Evolutionary conservation across 2,113 vertebrate species (phyloP), one percentile per base, ranked within the genome.

Genomic region (Pygoscelis adeliae): DNA sequence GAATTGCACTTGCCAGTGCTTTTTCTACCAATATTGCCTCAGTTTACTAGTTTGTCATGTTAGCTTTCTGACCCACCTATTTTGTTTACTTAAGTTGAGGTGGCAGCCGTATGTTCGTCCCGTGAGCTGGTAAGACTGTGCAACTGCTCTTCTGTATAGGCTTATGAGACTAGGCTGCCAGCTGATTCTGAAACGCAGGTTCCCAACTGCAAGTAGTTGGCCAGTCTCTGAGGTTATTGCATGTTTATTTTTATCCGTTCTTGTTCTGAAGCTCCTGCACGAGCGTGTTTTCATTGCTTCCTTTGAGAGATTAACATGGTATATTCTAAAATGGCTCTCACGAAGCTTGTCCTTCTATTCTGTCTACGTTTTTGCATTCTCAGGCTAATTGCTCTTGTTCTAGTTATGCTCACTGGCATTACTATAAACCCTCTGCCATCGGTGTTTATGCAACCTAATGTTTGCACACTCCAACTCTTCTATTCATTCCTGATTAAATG

Each of bases 381-480:
- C 58, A 42, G 74, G 95, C 86, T 81, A 90, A 96, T 85, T 90
- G 74, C 49, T 88, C 62, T 93, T 97, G 89, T 83, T 90, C 84
- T 72, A 65, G 90, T 93, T 91, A 76, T 19, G 73, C 53, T 91
- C 88, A 26, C 62, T 94, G 95, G 82, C 92, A 94, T 89, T 94
- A 69, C 73, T 95, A 61, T 93, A 91, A 96, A 87, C 87, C 91
- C 34, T 82, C 38, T 96, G 89, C 82, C 74, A 53, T 52, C 72
- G 56, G 56, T 88, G 92, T 96, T 97, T 94, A 87, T 93, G 78
- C 73, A 91, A 79, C 81, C 73, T 79, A 84, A 63, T 95, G 73
- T 94, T 96, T 97, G 82, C 90, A 93, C 69, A 66, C 46, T 55
- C 86, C 89, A 87, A 94, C 65, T 90, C 91, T 93, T 82, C 93